Percentiles rank a stretch among this genome's conserved stretches.
These are phyloP conservation scores for Macaca mulatta DNA, from an alignment of 2,113 vertebrate species.

Conservation along the genomic window DNA sequence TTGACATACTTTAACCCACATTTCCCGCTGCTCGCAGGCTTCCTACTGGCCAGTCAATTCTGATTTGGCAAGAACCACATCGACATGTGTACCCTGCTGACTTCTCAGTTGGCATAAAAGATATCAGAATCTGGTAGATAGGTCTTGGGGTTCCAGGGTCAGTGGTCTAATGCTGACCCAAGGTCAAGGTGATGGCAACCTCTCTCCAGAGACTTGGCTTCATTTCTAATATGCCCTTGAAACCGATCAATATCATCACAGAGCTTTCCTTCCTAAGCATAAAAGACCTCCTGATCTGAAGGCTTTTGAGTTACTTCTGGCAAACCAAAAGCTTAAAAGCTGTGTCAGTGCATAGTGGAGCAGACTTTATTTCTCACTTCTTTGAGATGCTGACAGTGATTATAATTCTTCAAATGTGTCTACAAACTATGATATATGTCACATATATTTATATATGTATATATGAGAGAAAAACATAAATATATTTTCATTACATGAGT, in stretches of 20 bases:
- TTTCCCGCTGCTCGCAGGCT: conserved; percentile 89
- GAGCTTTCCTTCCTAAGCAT: conserved; percentile 81
- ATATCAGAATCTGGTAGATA: conserved; percentile 77
- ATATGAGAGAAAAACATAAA: neutral
- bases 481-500: neutral
- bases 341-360: neutral
- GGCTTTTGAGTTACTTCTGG: conserved; percentile 57
- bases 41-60: conserved; percentile 90
- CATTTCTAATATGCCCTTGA: conserved; percentile 90
- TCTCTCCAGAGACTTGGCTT: conserved; percentile 87
- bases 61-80: conserved; percentile 90
- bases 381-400: conserved; percentile 6
- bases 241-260: conserved; percentile 93
- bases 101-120: conserved; percentile 83
- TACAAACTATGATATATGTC: neutral
- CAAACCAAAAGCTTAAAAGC: conserved; percentile 73
- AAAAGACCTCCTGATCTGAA: conserved; percentile 85
- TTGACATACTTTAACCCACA: conserved; percentile 97
- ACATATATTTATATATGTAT: neutral
- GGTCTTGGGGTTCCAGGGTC: conserved; percentile 85
- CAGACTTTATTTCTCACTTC: conserved; percentile 40
- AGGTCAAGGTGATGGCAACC: conserved; percentile 94
- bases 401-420: conserved; percentile 52
- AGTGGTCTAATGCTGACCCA: conserved; percentile 88
- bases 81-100: conserved; percentile 83